phyloP scores from a whole-genome alignment of 2,797 vertebrate genomes.

The Eidolon dupreanum region DNA sequence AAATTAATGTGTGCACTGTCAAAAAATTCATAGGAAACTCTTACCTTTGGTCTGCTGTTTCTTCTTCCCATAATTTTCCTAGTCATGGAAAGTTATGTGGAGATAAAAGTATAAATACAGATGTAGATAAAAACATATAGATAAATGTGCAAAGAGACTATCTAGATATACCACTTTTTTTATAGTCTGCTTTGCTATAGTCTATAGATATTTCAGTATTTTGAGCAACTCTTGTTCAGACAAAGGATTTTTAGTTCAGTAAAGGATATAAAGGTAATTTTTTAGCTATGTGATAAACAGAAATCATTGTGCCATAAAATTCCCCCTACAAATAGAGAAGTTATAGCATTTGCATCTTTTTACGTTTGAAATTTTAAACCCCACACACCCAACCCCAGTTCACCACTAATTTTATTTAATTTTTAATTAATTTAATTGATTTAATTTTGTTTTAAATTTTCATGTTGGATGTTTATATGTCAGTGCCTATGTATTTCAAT shows the following conservation, averaged over 20 bases:
- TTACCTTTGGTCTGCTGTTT: not conserved
- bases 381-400: not conserved
- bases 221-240: not conserved
- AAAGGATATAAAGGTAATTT: not conserved
- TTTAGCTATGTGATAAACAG: not conserved
- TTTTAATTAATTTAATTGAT: not conserved
- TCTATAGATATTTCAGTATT: not conserved
- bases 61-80: not conserved
- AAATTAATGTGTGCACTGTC: not conserved
- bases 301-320: not conserved
- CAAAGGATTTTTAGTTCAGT: not conserved
- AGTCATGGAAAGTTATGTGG: not conserved
- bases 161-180: not conserved
- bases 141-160: not conserved
- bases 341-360: not conserved
- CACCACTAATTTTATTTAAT: not conserved
- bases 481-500: not conserved
- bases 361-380: not conserved
- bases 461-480: not conserved
- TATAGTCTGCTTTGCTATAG: not conserved
- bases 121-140: not conserved
- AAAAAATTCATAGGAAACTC: not conserved
- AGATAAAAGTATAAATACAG: too few species aligned
- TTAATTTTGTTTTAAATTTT: not conserved
- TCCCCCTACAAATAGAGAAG: not conserved